These are phyloP conservation scores for Paraescarpia echinospica DNA, from an alignment of 1,140 invertebrate genomes.

Conservation along the genomic window DNA sequence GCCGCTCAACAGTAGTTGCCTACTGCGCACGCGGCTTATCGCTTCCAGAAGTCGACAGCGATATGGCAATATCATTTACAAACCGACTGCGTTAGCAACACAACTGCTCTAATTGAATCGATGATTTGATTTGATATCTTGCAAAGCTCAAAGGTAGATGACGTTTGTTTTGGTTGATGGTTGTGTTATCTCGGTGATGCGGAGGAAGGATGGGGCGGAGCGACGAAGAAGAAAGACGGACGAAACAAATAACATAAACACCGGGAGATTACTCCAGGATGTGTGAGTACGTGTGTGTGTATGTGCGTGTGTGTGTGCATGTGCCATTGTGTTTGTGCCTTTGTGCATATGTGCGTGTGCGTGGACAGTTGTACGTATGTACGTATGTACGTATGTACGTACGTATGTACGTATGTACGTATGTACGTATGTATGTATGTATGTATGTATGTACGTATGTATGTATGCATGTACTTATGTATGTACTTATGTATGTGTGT, in stretches of 20 bases:
- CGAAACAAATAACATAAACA: not conserved
- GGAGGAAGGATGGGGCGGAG: not conserved
- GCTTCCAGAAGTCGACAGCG: not conserved
- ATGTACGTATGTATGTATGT: not conserved
- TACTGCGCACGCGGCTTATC: not conserved
- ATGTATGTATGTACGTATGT: not conserved
- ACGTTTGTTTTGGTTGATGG: not conserved
- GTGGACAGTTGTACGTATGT: not conserved
- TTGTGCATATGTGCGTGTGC: not conserved
- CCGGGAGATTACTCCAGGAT: not conserved
- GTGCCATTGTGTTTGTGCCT: too few relatives aligned
- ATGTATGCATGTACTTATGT: not conserved
- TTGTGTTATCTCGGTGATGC: not conserved
- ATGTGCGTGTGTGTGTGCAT: not conserved
- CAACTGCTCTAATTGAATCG: conserved; percentile 1
- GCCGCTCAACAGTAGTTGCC: not conserved
- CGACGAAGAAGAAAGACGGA: not conserved
- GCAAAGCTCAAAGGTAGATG: not conserved
- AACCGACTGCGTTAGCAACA: not conserved
- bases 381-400: not conserved
- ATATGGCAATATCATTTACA: not conserved
- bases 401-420: not conserved
- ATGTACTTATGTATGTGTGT: not conserved
- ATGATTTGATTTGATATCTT: not conserved
- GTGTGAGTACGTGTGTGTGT: not conserved